Evolutionary conservation across 2,888 invertebrate species (phyloP), one percentile per base, ranked within the genome.

Genomic region (Poecilus cupreus): DNA sequence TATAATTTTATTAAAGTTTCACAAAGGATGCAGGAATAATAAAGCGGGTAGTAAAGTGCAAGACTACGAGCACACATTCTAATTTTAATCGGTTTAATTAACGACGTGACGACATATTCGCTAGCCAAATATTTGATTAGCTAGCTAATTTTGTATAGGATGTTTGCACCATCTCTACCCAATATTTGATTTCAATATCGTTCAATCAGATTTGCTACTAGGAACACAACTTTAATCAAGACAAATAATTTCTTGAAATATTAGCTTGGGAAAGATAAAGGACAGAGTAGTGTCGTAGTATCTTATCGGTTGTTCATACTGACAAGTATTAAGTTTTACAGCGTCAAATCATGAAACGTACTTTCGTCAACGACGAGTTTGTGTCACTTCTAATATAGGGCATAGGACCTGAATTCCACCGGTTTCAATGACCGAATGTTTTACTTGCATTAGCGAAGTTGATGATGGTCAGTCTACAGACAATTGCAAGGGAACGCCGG

Each of bases 31-130:
- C 8, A 60, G 26, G 18, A 18, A 18, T 13, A 51, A 68, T n/a
- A 32, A 37, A 18, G 18, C 37, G 37, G 37, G 37, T 37, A 13
- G 16, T 13, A 68, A 18, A 68, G 16, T 16, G 37, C 18, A 37
- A 68, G 37, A 37, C 11, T 5, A 8, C 16, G 10, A 68, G 39
- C 8, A 37, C 64, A 68, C 18, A n/a, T 13, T 68, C 39, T 68
- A 68, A 68, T 68, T 68, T 68, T 37, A 68, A 68, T 68, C 64
- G 64, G 64, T 68, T 68, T 68, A 68, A 68, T 68, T 37, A 68
- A 37, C 64, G 18, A 8, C 18, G 64, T n/a, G 37, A 68, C 64
- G 64, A 68, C 64, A 68, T 68, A 68, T 68, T 37, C 64, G 37
- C 39, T 68, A 32, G 16, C 10, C 64, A 68, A 68, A 68, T 16